phyloP scores from a whole-genome alignment of 2,797 vertebrate species.

The Sebastes glaucus region DNA sequence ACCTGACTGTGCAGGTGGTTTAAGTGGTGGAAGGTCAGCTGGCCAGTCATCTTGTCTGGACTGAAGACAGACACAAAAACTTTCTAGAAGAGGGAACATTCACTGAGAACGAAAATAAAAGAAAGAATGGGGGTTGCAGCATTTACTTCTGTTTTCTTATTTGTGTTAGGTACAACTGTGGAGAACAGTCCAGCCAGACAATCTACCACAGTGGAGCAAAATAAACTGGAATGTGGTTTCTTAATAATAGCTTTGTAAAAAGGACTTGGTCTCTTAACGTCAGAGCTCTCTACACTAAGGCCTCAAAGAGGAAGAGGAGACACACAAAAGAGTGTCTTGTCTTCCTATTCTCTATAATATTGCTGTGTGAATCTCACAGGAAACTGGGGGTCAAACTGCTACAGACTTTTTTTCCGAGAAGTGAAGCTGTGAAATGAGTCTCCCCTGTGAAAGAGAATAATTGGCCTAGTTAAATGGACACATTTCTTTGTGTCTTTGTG shows the following conservation, averaged over 20 bases:
- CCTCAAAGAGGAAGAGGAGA: slow-evolving; percentile 61
- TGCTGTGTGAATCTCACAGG: slow-evolving; percentile 79
- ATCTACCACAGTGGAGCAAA: slow-evolving; percentile 17
- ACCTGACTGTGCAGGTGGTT: slow-evolving; percentile 3
- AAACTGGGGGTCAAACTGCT: slow-evolving; percentile 79
- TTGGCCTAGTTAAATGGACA: slow-evolving; percentile 27
- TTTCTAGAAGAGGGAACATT: background rate
- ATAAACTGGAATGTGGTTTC: slow-evolving; percentile 31
- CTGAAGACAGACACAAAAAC: background rate
- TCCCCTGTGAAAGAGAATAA: slow-evolving; percentile 46
- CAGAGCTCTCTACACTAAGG: slow-evolving; percentile 28
- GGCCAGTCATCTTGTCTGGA: background rate
- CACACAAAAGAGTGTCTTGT: slow-evolving; percentile 69
- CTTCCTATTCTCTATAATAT: slow-evolving; percentile 53
- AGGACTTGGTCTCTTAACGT: slow-evolving; percentile 26
- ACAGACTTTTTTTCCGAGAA: slow-evolving; percentile 72
- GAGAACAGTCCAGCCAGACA: background rate
- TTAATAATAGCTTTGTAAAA: slow-evolving; percentile 40
- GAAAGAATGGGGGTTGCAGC: background rate
- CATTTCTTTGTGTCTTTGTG: slow-evolving; percentile 23
- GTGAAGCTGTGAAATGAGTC: slow-evolving; percentile 67
- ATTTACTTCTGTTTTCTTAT: slow-evolving; percentile 1
- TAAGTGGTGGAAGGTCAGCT: background rate
- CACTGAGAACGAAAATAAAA: background rate
- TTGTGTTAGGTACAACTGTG: background rate